These are phyloP conservation scores for Drosophila longiperda DNA, from an alignment of 2,888 invertebrate genomes.

Conservation along the genomic window DNA sequence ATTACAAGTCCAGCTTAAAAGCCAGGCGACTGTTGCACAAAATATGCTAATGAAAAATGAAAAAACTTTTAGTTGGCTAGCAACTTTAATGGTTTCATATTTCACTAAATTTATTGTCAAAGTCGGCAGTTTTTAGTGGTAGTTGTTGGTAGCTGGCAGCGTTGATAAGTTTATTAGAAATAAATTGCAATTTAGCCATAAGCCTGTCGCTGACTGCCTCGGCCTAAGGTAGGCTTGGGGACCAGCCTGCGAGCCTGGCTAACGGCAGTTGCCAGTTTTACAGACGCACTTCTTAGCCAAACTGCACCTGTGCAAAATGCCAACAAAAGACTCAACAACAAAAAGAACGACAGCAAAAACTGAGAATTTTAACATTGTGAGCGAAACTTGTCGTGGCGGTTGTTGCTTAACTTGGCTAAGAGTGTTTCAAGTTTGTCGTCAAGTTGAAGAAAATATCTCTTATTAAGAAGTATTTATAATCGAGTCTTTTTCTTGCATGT, in stretches of 20 bases:
- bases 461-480: not conserved
- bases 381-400: constrained; percentile 20
- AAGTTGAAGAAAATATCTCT: not conserved
- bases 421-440: not conserved
- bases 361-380: constrained; percentile 26
- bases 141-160: constrained; percentile 63
- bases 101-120: constrained; percentile 75
- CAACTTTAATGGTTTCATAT: constrained; percentile 77
- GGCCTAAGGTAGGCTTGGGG: not conserved
- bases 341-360: not conserved
- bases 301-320: constrained; percentile 56
- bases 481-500: not conserved
- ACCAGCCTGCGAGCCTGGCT: constrained; percentile 23
- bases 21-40: not conserved
- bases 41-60: constrained; percentile 72
- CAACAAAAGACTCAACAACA: constrained; percentile 14
- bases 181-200: constrained; percentile 78
- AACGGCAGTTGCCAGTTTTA: constrained; percentile 62
- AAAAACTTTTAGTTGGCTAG: constrained; percentile 56
- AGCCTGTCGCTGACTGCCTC: constrained; percentile 23
- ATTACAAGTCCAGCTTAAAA: constrained; percentile 48
- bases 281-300: constrained; percentile 45
- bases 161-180: constrained; percentile 81
- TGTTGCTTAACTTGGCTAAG: constrained; percentile 2
- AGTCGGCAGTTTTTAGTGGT: constrained; percentile 18